Conservation (phyloP, 2,113 vertebrate genomes). For the Formicarius rufipectus region DNA sequence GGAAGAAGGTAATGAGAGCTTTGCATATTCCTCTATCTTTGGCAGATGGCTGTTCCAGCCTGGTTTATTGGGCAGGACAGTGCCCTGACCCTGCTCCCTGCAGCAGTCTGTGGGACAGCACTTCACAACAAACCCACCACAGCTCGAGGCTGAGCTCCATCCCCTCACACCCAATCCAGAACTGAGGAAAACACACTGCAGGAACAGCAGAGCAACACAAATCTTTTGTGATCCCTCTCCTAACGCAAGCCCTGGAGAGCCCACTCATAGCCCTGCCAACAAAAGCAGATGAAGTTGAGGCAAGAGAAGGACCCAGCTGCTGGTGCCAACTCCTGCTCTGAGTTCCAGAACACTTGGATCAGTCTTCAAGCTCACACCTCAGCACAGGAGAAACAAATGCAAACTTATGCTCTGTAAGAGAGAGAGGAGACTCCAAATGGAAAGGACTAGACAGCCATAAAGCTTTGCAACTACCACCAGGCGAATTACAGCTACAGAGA, state of each 20-base stretch:
- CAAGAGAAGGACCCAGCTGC: background rate
- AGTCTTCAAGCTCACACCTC: constrained; percentile 8
- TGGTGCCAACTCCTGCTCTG: background rate
- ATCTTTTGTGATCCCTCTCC: background rate
- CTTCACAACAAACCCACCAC: background rate
- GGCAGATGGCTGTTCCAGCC: constrained; percentile 72
- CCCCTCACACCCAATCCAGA: background rate
- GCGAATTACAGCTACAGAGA: background rate
- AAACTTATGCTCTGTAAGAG: background rate
- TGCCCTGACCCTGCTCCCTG: background rate
- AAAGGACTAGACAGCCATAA: background rate
- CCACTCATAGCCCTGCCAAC: background rate
- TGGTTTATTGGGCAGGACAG: background rate
- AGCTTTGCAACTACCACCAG: background rate
- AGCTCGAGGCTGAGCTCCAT: background rate
- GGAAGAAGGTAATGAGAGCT: constrained; percentile 35
- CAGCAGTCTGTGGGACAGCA: background rate
- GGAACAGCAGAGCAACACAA: background rate
- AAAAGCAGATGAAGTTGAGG: constrained; percentile 9
- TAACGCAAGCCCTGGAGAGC: background rate
- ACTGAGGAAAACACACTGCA: background rate
- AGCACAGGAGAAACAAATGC: background rate
- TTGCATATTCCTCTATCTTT: constrained; percentile 74
- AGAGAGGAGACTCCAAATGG: constrained; percentile 22
- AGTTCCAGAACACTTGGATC: background rate